These are phyloP conservation scores for Tolypeutes matacus DNA, from an alignment of 2,797 vertebrate species.

Conservation along the genomic window DNA sequence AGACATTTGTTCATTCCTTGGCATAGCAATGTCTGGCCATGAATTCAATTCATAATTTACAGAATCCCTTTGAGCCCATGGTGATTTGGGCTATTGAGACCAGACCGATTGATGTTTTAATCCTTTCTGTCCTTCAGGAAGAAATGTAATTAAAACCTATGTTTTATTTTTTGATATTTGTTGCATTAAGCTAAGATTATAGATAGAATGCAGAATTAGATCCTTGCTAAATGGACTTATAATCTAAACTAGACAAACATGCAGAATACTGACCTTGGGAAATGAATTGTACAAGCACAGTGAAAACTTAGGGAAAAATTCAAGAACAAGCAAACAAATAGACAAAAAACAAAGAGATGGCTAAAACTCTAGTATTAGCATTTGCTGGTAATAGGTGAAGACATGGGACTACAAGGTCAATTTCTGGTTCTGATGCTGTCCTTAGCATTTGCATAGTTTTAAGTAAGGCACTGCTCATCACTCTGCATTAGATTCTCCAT, in stretches of 20 bases:
- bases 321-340: constrained; percentile 21
- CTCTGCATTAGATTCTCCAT: neutral
- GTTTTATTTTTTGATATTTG: constrained; percentile 64
- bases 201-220: constrained; percentile 58
- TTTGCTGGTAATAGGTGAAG: neutral
- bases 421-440: neutral
- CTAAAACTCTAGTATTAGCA: neutral
- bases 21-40: constrained; percentile 15
- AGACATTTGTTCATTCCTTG: constrained; percentile 56
- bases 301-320: constrained; percentile 42
- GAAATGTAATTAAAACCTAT: constrained; percentile 71
- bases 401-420: neutral
- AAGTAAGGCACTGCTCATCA: neutral
- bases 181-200: constrained; percentile 59
- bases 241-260: constrained; percentile 69
- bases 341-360: neutral
- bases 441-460: neutral
- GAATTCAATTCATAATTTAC: constrained; percentile 67
- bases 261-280: constrained; percentile 62
- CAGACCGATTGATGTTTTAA: constrained; percentile 67
- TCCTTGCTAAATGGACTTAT: constrained; percentile 65
- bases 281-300: constrained; percentile 1
- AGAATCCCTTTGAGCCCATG: constrained; percentile 32
- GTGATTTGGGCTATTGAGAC: constrained; percentile 10
- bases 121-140: constrained; percentile 75